Conservation (phyloP, 2,888 invertebrate species). For the Aleiodes leptofemur region DNA sequence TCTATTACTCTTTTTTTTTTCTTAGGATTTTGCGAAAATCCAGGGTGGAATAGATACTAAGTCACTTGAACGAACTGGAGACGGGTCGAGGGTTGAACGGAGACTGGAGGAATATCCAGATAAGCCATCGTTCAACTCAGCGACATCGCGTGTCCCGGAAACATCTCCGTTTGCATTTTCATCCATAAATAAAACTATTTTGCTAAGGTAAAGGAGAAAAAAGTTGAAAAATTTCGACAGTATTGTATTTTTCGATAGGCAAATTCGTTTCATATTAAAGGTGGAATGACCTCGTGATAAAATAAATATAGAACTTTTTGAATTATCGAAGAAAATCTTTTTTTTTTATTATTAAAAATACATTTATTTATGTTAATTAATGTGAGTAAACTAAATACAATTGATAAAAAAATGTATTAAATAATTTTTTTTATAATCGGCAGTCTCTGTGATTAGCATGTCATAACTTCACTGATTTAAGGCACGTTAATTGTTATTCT, state of each 20-base stretch:
- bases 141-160: conserved; percentile 64
- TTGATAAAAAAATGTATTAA: conserved; percentile 23
- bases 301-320: background rate
- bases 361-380: conserved; percentile 5
- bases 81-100: conserved; percentile 51
- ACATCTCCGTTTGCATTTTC: conserved; percentile 56
- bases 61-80: conserved; percentile 28
- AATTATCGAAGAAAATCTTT: background rate
- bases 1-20: background rate
- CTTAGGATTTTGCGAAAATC: background rate
- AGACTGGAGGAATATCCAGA: conserved; percentile 50
- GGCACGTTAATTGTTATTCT: conserved; percentile 1
- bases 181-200: conserved; percentile 41
- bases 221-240: background rate
- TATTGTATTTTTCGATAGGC: conserved; percentile 7
- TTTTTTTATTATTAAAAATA: conserved; percentile 20
- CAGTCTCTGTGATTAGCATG: conserved; percentile 23
- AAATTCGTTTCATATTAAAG: background rate
- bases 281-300: background rate
- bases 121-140: conserved; percentile 45
- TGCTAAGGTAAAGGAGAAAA: conserved; percentile 19
- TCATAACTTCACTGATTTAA: conserved; percentile 2
- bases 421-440: conserved; percentile 10
- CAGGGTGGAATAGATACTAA: background rate
- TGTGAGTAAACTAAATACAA: conserved; percentile 6